A percentile compares a stretch with the other conserved stretches of the same genome.
These are phyloP conservation scores for Nymphalis urticae DNA, from an alignment of 2,888 invertebrate genomes.

Conservation along the genomic window DNA sequence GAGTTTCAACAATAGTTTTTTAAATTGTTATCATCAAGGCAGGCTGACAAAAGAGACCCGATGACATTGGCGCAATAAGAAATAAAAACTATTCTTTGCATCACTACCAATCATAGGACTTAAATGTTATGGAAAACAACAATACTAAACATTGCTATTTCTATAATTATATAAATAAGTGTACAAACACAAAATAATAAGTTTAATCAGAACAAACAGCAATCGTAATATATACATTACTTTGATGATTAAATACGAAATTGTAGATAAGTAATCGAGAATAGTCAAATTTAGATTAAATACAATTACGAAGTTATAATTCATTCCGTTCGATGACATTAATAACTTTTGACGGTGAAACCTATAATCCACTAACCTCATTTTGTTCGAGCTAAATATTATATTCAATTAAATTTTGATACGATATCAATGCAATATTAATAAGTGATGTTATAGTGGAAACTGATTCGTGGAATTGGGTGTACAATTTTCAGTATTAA, in stretches of 20 bases:
- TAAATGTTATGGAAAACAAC: too few relatives aligned
- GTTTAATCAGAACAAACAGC: not conserved
- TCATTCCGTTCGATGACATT: not conserved
- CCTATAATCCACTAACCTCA: slow-evolving; percentile 3
- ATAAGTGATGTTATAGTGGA: not conserved
- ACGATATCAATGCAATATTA: slow-evolving; percentile 5
- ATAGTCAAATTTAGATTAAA: not conserved
- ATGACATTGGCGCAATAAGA: too few relatives aligned
- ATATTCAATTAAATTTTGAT: slow-evolving; percentile 1
- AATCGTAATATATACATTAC: not conserved
- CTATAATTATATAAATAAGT: too few relatives aligned
- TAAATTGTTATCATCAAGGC: too few relatives aligned
- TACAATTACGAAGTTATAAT: not conserved
- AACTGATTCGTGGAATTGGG: too few relatives aligned
- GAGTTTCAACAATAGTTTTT: too few relatives aligned
- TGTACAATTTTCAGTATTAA: too few relatives aligned
- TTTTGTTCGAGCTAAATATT: not conserved
- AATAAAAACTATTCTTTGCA: too few relatives aligned
- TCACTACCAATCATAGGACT: too few relatives aligned
- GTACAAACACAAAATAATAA: too few relatives aligned
- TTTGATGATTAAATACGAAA: not conserved
- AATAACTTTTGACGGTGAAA: slow-evolving; percentile 1
- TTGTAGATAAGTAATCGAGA: not conserved
- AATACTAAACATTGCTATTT: too few relatives aligned
- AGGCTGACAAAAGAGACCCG: too few relatives aligned